Percentiles rank a stretch among this genome's conserved stretches.
phyloP scores from a whole-genome alignment of 2,888 invertebrate genomes.

The Pseudanteris insignis region DNA sequence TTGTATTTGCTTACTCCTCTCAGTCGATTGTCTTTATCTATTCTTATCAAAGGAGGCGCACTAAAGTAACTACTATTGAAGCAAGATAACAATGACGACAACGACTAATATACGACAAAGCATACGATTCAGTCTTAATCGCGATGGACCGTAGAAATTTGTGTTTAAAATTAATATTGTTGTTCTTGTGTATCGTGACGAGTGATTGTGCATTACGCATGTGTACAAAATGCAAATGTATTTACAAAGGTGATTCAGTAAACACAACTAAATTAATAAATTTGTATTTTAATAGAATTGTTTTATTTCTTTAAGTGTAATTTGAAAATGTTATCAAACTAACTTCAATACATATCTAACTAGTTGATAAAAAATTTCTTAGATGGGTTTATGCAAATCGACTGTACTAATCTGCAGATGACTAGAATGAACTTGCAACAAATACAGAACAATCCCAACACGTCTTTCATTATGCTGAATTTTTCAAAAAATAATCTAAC shows the following conservation, averaged over 20 bases:
- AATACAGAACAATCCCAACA: constrained; percentile 14
- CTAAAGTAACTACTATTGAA: constrained; percentile 21
- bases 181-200: constrained; percentile 4
- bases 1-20: constrained; percentile 7
- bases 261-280: too few species aligned
- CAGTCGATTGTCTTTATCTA: constrained; percentile 13
- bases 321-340: too few species aligned
- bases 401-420: constrained; percentile 15
- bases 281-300: too few species aligned
- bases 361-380: too few species aligned
- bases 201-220: constrained; percentile 14
- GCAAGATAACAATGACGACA: constrained; percentile 26
- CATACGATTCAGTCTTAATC: constrained; percentile 1
- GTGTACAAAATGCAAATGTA: constrained; percentile 23
- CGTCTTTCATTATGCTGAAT: constrained; percentile 7
- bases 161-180: neutral
- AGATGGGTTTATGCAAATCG: constrained; percentile 5
- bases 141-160: constrained; percentile 21
- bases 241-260: constrained; percentile 15
- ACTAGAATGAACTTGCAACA: constrained; percentile 5
- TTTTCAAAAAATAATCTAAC: constrained; percentile 30
- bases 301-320: too few species aligned
- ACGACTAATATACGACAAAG: neutral
- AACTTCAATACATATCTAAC: too few species aligned
- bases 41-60: constrained; percentile 11